Conservation (phyloP, 2,113 vertebrate species). For the Rostratula benghalensis region DNA sequence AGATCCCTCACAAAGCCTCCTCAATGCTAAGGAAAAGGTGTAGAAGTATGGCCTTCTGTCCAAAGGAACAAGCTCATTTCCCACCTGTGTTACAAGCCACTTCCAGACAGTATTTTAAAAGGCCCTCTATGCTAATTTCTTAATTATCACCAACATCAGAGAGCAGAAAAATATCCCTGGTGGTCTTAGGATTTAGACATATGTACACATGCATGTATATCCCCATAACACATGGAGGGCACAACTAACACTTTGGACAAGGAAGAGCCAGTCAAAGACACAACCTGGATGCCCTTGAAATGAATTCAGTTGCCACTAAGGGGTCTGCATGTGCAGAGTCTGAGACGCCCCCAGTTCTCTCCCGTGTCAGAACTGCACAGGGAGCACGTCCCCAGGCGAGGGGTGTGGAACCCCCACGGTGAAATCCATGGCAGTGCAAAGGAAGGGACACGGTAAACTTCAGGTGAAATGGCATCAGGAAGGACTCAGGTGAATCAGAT, state of each 20-base stretch:
- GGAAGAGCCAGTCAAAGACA: not conserved
- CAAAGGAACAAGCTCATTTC: not conserved
- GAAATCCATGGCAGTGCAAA: not conserved
- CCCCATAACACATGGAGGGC: not conserved
- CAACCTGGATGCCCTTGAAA: not conserved
- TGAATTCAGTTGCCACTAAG: not conserved
- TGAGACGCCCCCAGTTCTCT: rapidly evolving
- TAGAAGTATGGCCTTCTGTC: not conserved
- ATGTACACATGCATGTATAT: not conserved
- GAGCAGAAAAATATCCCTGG: not conserved
- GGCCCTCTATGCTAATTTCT: not conserved
- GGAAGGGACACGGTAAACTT: not conserved
- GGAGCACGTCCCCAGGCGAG: not conserved
- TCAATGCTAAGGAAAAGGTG: not conserved
- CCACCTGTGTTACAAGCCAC: no score
- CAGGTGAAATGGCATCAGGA: not conserved
- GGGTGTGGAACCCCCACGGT: not conserved
- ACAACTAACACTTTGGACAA: not conserved
- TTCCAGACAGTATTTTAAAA: not conserved
- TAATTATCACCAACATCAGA: not conserved
- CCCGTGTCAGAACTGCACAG: not conserved
- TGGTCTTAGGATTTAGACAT: no score
- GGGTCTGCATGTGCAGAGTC: not conserved
- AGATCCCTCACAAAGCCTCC: not conserved
- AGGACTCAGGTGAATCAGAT: not conserved